Conservation (phyloP, 2,113 vertebrate genomes). For the Puffinus mauretanicus region DNA sequence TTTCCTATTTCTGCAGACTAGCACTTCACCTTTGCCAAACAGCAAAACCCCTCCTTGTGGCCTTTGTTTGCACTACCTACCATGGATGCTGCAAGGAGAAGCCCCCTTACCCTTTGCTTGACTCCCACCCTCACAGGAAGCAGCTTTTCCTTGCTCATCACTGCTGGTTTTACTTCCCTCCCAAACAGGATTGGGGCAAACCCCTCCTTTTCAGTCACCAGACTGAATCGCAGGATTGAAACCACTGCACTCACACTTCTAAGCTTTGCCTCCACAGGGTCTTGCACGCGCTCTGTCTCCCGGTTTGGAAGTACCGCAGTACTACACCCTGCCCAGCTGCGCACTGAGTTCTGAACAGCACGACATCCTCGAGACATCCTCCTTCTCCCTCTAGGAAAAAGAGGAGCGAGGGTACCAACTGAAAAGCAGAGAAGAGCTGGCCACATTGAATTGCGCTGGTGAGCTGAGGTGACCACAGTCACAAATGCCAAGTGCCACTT, state of each 20-base stretch:
- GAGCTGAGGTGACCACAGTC: rapidly evolving
- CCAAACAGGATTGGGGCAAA: neutral
- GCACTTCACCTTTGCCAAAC: neutral
- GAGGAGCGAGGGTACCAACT: too few relatives aligned
- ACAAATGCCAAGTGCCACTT: too few relatives aligned
- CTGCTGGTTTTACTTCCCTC: neutral
- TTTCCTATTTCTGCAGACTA: neutral
- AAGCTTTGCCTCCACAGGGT: rapidly evolving
- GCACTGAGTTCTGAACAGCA: neutral
- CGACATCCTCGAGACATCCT: neutral
- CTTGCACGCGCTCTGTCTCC: rapidly evolving
- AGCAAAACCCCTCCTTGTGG: rapidly evolving
- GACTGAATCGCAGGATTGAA: neutral
- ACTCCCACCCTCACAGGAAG: neutral
- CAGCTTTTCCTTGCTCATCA: neutral
- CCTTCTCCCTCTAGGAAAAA: neutral
- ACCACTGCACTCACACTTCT: neutral
- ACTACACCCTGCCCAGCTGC: rapidly evolving
- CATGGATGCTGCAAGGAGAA: neutral
- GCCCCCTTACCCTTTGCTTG: too few relatives aligned
- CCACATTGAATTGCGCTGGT: rapidly evolving
- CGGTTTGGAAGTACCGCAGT: too few relatives aligned
- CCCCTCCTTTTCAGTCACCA: neutral
- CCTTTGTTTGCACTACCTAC: neutral
- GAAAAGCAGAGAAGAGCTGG: neutral